Evolutionary conservation across 2,888 invertebrate species (phyloP).

Genomic region (Drosophila tanythrix): DNA sequence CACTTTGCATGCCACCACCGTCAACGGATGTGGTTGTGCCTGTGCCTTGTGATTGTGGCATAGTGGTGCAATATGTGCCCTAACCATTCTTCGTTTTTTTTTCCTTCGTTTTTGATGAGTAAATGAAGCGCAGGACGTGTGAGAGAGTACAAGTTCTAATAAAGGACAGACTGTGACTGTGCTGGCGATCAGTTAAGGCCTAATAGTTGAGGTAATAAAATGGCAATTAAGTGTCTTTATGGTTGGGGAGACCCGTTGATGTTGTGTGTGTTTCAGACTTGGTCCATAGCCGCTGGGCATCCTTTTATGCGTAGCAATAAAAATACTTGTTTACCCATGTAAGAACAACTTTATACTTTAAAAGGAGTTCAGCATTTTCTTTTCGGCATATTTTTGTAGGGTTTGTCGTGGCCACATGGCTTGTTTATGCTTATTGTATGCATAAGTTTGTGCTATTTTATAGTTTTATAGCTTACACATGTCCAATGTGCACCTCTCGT

Average conservation of each 20-base stretch:
- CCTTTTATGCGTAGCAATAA: slow-evolving; percentile 76
- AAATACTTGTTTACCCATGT: slow-evolving; percentile 79
- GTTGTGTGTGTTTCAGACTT: slow-evolving; percentile 19
- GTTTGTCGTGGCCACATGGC: slow-evolving; percentile 32
- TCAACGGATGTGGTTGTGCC: slow-evolving; percentile 27
- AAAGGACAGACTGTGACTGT: slow-evolving; percentile 43
- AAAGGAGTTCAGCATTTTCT: slow-evolving; percentile 16
- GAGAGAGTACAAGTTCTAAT: slow-evolving; percentile 54
- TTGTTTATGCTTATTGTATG: slow-evolving; percentile 71
- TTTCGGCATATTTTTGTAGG: slow-evolving; percentile 50
- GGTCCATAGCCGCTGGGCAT: slow-evolving; percentile 65
- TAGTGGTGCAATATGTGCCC: slow-evolving; percentile 58
- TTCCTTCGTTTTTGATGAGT: slow-evolving; percentile 47
- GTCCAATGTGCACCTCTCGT: slow-evolving; percentile 45
- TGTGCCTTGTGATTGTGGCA: slow-evolving; percentile 10
- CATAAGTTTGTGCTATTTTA: slow-evolving; percentile 76
- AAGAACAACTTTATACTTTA: slow-evolving; percentile 70
- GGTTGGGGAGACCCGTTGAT: slow-evolving; percentile 31
- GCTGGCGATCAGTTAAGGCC: slow-evolving; percentile 26
- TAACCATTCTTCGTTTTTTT: slow-evolving; percentile 4
- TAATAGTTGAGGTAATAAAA: slow-evolving; percentile 79
- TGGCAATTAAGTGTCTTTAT: slow-evolving; percentile 79
- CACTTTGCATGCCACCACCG: slow-evolving; percentile 67
- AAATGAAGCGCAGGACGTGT: slow-evolving; percentile 55
- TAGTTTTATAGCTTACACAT: slow-evolving; percentile 69